phyloP scores from a whole-genome alignment of 2,797 vertebrate species.

The Phaenicophaeus curvirostris region DNA sequence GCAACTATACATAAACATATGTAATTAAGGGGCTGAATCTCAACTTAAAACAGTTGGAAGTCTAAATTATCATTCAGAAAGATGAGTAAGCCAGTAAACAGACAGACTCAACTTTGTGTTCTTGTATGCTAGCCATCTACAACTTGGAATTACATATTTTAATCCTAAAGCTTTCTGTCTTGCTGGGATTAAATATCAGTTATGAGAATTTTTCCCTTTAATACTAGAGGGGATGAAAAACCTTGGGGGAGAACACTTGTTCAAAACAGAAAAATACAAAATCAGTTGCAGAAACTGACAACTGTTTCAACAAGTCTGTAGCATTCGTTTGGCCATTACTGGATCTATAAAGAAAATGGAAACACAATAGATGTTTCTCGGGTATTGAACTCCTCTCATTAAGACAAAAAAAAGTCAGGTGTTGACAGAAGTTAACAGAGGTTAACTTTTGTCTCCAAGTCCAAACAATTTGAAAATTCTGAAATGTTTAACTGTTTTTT shows the following conservation, averaged over 20 bases:
- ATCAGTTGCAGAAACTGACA: background rate
- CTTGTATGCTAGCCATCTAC: constrained; percentile 59
- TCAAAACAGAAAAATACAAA: constrained; percentile 10
- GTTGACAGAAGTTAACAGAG: background rate
- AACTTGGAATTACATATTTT: constrained; percentile 47
- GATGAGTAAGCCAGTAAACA: constrained; percentile 62
- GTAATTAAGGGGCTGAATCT: constrained; percentile 65
- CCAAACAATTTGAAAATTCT: background rate
- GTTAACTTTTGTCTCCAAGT: background rate
- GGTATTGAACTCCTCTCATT: background rate
- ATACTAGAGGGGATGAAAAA: constrained; percentile 5
- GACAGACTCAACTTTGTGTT: constrained; percentile 63
- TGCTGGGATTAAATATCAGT: background rate
- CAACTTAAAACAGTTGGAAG: constrained; percentile 68
- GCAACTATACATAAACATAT: constrained; percentile 60
- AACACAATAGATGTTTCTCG: background rate
- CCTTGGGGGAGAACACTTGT: background rate
- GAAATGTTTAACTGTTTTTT: constrained; percentile 18
- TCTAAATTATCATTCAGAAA: constrained; percentile 64
- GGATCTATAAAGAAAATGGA: background rate
- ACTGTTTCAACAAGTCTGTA: background rate
- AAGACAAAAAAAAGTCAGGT: background rate
- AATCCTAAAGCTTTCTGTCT: constrained; percentile 38
- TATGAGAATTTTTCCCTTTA: constrained; percentile 3
- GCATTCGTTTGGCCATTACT: background rate